Base-by-base conservation (phyloP, 2,888 invertebrate species). In the Nebria salina region DNA sequence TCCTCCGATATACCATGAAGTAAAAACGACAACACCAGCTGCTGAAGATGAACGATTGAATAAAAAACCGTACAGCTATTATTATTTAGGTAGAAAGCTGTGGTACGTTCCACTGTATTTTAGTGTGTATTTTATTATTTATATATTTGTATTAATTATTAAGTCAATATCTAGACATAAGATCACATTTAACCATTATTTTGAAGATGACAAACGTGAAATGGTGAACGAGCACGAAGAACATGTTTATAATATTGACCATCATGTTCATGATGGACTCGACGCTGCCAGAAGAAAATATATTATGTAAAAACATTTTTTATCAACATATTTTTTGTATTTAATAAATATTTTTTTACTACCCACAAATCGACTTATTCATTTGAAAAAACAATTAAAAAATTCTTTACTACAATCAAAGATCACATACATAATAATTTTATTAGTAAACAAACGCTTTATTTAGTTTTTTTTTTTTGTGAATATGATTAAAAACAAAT, bases 31-130 rank as follows among this genome's bases (percentile, higher is more conserved):
- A 1, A 84, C 91, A 0, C 89, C 91, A 1, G 90, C 90, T 1
- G 89, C 89, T 0, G 91, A 92, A 86, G 90, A 89, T 85, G 91
- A 92, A 84, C 90, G 92, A 87, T 92, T 92, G 8, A 92, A 91
- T 85, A 90, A 90, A 84, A 90, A 89, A 86, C 89, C 89, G 81
- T 94, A 93, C 89, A 94, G 94, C 86, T 95, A 95, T 87, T 95
- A 94, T 85, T 94, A 93, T 85, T 90, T 95, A 82, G 94, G 94
- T 2, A 92, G 93, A 84, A 95, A 95, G 85, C 88, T 95, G 64
- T 95, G 94, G 91, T 95, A 94, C 86, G 89, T 95, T 83, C 95
- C 95, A 0, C 87, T 95, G 72, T 95, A 94, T 87, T 95, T 95
- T 86, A 94, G 94, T 86, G 93, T 94, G 13, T 95, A 93, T 84